Evolutionary conservation across 2,797 vertebrate genomes (phyloP).

Genomic region (Anguilla anguilla): DNA sequence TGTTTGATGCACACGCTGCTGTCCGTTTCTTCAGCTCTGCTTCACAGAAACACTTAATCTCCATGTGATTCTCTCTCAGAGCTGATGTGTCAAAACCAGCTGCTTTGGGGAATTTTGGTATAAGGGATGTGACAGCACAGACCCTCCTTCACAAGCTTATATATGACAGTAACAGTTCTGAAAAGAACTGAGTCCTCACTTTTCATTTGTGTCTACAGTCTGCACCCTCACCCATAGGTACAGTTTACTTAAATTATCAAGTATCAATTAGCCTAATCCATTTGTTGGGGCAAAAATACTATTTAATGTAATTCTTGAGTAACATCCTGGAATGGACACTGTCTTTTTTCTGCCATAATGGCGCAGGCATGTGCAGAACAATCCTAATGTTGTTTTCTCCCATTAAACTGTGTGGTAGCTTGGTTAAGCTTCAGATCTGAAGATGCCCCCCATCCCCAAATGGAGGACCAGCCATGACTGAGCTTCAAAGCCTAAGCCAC

Average conservation of each 20-base stretch:
- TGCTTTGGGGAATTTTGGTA: conserved; percentile 1
- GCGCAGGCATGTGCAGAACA: not conserved
- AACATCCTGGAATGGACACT: not conserved
- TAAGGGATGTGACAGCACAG: not conserved
- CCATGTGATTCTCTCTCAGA: not conserved
- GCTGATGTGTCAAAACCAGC: conserved; percentile 2
- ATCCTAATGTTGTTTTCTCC: not conserved
- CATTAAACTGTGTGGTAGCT: not conserved
- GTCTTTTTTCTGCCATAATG: not conserved
- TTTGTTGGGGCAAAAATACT: not conserved
- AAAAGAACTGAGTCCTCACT: not conserved
- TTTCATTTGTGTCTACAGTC: not conserved
- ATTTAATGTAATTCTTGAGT: not conserved
- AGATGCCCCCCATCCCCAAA: not conserved
- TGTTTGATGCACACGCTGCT: not conserved
- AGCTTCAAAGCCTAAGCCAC: conserved; percentile 21
- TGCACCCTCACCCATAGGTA: not conserved
- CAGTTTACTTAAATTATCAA: not conserved
- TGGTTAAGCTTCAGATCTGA: conserved; percentile 11
- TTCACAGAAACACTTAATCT: not conserved
- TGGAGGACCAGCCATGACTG: not conserved
- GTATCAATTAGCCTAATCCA: not conserved
- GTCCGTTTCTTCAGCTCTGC: not conserved
- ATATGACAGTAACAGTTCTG: not conserved
- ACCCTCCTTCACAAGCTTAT: not conserved